These are phyloP conservation scores for Muscicapa striata DNA, from an alignment of 2,797 vertebrate species.

Conservation along the genomic window DNA sequence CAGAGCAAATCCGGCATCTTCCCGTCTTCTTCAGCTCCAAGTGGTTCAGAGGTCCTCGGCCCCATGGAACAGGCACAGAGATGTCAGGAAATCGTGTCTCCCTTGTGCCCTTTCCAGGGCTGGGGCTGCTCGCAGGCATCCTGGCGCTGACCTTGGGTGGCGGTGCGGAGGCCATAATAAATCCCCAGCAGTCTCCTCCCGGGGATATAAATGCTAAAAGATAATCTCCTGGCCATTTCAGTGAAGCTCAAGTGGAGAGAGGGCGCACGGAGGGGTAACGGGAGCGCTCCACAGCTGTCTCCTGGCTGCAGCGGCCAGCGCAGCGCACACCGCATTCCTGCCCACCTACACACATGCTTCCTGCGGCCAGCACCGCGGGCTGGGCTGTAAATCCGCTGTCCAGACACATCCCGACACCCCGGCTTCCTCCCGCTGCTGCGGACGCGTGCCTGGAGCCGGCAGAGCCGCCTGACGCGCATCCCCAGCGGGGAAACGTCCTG, in stretches of 20 bases:
- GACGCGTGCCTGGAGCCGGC: background rate
- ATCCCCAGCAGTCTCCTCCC: background rate
- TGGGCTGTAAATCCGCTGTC: background rate
- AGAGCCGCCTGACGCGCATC: fast-evolving
- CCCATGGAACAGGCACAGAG: background rate
- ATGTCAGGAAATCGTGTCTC: background rate
- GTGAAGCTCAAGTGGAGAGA: background rate
- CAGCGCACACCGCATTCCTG: too few species aligned
- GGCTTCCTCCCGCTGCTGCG: background rate
- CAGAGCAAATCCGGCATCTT: background rate
- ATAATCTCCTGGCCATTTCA: background rate
- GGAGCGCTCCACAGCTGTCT: slow-evolving; percentile 31
- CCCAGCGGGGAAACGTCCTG: background rate
- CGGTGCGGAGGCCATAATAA: background rate
- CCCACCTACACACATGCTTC: background rate
- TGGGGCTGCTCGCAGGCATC: background rate
- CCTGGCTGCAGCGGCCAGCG: background rate
- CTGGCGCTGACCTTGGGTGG: background rate
- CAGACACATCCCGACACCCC: background rate
- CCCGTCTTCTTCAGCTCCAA: background rate
- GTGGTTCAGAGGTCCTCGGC: background rate
- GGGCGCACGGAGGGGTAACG: background rate
- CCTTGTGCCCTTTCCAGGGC: background rate
- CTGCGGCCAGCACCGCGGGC: background rate
- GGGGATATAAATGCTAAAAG: background rate